Evolutionary conservation across 2,888 invertebrate species (phyloP).

Genomic region (Phymatocera aterrima): DNA sequence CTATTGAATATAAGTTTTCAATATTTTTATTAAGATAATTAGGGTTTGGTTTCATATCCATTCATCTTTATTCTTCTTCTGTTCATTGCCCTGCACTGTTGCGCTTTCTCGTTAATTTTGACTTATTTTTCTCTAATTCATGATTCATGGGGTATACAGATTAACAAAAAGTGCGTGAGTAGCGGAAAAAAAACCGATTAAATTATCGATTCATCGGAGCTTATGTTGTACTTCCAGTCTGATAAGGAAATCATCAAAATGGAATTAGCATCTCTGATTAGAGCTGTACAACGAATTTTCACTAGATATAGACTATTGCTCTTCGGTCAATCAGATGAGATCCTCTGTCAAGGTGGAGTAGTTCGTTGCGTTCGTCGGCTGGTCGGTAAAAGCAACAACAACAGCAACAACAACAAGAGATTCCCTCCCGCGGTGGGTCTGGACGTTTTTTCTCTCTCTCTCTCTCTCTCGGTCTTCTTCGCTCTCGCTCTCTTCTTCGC

Average conservation of each 20-base stretch:
- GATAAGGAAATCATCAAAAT: too few species aligned
- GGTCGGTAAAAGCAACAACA: slow-evolving; percentile 65
- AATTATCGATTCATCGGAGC: too few species aligned
- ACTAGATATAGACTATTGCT: background rate
- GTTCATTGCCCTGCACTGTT: background rate
- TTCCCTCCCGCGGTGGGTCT: slow-evolving; percentile 73
- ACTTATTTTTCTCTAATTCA: background rate
- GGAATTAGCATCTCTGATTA: too few species aligned
- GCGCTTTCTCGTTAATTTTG: background rate
- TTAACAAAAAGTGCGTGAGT: too few species aligned
- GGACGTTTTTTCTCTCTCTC: slow-evolving; percentile 61
- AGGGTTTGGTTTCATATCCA: background rate
- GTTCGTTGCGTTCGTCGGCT: slow-evolving; percentile 57
- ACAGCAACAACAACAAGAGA: slow-evolving; percentile 70
- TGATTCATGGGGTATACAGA: too few species aligned
- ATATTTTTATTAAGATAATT: background rate
- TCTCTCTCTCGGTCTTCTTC: slow-evolving; percentile 39
- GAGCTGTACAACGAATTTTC: too few species aligned
- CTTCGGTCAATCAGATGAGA: slow-evolving; percentile 62
- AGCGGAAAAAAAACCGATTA: too few species aligned
- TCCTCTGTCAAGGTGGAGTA: slow-evolving; percentile 64
- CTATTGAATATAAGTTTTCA: background rate
- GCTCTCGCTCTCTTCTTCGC: slow-evolving; percentile 19
- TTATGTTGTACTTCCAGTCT: too few species aligned
- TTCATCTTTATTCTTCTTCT: too few species aligned